Percentiles rank a stretch among this genome's conserved stretches.
These are phyloP conservation scores for Ficedula albicollis DNA, from an alignment of 2,797 vertebrate species.

Conservation along the genomic window DNA sequence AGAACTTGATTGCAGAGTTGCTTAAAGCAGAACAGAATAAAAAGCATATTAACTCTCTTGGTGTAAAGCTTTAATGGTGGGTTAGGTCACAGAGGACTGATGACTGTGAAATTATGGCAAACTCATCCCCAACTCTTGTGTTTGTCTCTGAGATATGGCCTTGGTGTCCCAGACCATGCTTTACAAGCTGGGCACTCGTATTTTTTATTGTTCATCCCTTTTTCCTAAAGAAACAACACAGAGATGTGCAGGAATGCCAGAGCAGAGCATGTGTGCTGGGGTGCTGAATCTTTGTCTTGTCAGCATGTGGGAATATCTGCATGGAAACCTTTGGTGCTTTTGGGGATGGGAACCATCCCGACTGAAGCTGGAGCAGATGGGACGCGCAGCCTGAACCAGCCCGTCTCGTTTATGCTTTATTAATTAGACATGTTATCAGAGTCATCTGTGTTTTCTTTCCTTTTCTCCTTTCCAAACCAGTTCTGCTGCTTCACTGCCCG, in stretches of 20 bases:
- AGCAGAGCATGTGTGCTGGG: fast-evolving
- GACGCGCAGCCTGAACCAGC: background rate
- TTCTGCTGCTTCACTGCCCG: conserved; percentile 27
- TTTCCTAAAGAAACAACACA: background rate
- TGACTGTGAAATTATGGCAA: background rate
- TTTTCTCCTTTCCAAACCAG: conserved; percentile 58
- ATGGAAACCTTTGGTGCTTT: background rate
- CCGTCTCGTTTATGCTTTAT: conserved; percentile 27
- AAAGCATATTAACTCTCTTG: background rate
- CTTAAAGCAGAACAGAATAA: background rate
- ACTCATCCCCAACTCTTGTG: background rate
- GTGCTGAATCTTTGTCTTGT: background rate
- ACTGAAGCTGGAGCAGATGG: conserved; percentile 27
- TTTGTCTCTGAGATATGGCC: background rate
- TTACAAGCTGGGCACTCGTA: fast-evolving
- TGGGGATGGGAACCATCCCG: background rate
- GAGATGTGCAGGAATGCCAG: background rate
- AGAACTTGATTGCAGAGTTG: background rate
- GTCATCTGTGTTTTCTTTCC: conserved; percentile 42
- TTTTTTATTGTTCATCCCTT: background rate
- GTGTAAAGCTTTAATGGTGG: background rate
- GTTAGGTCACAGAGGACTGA: background rate
- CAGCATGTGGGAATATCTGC: background rate
- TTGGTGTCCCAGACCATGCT: background rate
- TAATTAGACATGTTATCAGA: conserved; percentile 42